Percentiles rank a stretch among this genome's conserved stretches.
Evolutionary conservation across 2,888 invertebrate genomes (phyloP).

Genomic region (Drosophila subsilvestris): DNA sequence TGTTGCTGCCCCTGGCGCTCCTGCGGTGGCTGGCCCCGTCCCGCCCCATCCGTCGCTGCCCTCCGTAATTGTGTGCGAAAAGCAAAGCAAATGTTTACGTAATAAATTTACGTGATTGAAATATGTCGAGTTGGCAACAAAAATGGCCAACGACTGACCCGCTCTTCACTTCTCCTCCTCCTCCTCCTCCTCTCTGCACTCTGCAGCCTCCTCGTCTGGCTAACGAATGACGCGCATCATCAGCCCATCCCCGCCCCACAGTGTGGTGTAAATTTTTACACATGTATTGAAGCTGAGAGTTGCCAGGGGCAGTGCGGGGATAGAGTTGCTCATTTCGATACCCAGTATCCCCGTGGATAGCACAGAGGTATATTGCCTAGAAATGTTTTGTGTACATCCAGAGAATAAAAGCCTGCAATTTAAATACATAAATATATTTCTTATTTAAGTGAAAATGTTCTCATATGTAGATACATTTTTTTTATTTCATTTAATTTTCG

Average conservation of each 20-base stretch:
- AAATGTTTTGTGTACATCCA: too few relatives aligned
- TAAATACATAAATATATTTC: too few relatives aligned
- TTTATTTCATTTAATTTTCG: too few relatives aligned
- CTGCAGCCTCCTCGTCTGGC: slow-evolving; percentile 37
- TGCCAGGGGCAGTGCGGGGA: slow-evolving; percentile 12
- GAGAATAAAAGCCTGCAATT: too few relatives aligned
- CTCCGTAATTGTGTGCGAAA: slow-evolving; percentile 79
- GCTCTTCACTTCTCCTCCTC: slow-evolving; percentile 12
- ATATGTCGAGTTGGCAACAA: slow-evolving; percentile 82
- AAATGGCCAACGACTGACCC: slow-evolving; percentile 60
- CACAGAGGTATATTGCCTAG: slow-evolving; percentile 6
- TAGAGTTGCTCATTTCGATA: slow-evolving; percentile 42
- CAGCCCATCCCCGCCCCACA: slow-evolving; percentile 11
- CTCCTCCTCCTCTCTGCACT: background rate
- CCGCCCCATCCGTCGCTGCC: slow-evolving; percentile 6
- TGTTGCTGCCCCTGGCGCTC: slow-evolving; percentile 1
- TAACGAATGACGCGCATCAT: slow-evolving; percentile 67
- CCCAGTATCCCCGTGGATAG: background rate
- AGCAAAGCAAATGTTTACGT: slow-evolving; percentile 83
- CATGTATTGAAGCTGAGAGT: slow-evolving; percentile 46
- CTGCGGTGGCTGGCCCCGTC: slow-evolving; percentile 15
- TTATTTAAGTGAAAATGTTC: too few relatives aligned
- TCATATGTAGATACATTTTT: too few relatives aligned
- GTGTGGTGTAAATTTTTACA: slow-evolving; percentile 76
- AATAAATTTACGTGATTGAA: slow-evolving; percentile 84